Evolutionary conservation across 1,140 invertebrate genomes (phyloP).

Genomic region (Cydia amplana): DNA sequence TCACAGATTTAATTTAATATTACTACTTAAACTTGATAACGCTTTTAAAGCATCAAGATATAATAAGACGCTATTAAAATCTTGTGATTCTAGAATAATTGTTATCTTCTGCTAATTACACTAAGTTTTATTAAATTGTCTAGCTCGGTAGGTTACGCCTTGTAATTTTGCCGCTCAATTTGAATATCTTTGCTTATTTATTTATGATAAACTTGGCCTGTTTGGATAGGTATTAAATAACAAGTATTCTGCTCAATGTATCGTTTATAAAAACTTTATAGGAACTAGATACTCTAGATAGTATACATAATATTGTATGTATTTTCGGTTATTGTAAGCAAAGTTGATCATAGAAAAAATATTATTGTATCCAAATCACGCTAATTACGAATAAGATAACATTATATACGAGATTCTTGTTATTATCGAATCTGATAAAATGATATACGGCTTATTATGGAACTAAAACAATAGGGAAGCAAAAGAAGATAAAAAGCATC

Average conservation of each 20-base stretch:
- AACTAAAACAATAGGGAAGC: neutral
- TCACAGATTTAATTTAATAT: conserved; percentile 26
- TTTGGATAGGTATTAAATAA: no score
- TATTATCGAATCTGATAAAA: no score
- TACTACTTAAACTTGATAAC: conserved; percentile 26
- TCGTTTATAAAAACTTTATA: no score
- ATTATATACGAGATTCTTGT: no score
- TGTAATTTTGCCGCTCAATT: neutral
- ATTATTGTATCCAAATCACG: no score
- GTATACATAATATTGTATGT: no score
- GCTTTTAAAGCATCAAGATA: conserved; percentile 7
- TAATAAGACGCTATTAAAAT: conserved; percentile 14
- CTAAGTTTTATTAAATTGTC: conserved; percentile 21
- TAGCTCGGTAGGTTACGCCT: neutral
- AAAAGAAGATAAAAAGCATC: neutral
- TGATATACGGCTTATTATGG: neutral
- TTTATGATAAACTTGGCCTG: no score
- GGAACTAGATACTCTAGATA: no score
- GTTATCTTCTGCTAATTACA: neutral
- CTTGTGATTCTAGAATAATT: conserved; percentile 15
- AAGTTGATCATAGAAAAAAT: no score
- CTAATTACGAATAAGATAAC: no score
- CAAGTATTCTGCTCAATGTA: no score
- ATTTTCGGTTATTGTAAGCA: no score
- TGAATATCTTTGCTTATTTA: neutral